Base-by-base conservation (phyloP, 2,113 vertebrate species). In the Smithornis capensis region DNA sequence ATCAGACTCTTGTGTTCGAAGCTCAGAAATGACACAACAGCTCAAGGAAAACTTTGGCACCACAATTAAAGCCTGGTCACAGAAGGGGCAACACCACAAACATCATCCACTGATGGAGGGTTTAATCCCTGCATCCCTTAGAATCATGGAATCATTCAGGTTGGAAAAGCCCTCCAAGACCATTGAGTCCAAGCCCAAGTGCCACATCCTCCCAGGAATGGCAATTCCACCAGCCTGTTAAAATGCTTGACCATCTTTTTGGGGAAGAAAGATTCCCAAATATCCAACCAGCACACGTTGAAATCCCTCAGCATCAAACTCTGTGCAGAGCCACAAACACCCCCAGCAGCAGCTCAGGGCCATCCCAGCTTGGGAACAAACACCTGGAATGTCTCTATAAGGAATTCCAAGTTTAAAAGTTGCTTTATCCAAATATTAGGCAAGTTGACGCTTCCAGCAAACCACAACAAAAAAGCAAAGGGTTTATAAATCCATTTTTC, bases 51-150 rank as follows among this genome's bases (percentile, higher is more conserved):
- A 24, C 38, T 29, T 52, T 10, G 5, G 14, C n/a, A 80, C 27
- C 12, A 17, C n/a, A 60, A 5, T 6, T n/a, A 44, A 70, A 65
- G 25, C 23, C 44, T 37, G 4, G 9, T 38, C 50, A 45, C 19
- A 57, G 12, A 22, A 6, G 4, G 4, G 12, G 14, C 11, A 0
- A 0, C 1, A 19, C 19, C 37, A 64, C n/a, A 40, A 19, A 4
- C 6, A 7, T 10, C 60, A 19, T 42, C 67, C 22, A 12, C 17
- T 0, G 6, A 14, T 5, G 10, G 2, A 15, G 44, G 60, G 25
- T 8, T 62, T 50, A 29, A 53, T 38, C 19, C 55, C 44, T 35
- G 4, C n/a, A 18, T 7, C 44, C 68, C n/a, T 17, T 10, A 3
- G 38, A 21, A 7, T 63, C 38, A 42, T 8, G 40, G 27, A 19